Evolutionary conservation across 2,888 invertebrate species (phyloP).

Genomic region (Epistrophella euchroma): DNA sequence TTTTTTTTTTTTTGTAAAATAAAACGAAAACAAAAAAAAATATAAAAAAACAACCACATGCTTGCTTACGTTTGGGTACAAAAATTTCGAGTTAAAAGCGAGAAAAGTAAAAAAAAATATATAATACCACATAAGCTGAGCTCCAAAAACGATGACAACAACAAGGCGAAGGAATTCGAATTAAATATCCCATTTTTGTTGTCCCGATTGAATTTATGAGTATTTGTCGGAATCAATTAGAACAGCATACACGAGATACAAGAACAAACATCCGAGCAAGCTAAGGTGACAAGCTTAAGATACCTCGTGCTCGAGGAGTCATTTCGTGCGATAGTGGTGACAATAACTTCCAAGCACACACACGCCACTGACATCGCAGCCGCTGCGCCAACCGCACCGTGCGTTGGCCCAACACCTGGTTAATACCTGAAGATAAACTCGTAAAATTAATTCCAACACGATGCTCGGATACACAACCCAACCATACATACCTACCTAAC

Average conservation of each 20-base stretch:
- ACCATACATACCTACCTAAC: neutral
- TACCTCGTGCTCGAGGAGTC: conserved; percentile 42
- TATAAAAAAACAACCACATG: neutral
- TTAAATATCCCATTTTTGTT: conserved; percentile 70
- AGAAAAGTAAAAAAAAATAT: neutral
- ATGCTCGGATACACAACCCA: conserved; percentile 20
- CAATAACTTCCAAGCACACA: conserved; percentile 59
- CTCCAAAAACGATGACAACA: conserved; percentile 60
- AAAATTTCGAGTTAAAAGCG: conserved; percentile 26
- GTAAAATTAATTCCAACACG: conserved; percentile 73
- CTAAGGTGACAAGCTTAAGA: conserved; percentile 45
- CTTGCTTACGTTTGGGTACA: conserved; percentile 54
- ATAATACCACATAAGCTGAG: conserved; percentile 12
- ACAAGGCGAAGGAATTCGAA: conserved; percentile 67
- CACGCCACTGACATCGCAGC: conserved; percentile 9
- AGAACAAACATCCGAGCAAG: conserved; percentile 42
- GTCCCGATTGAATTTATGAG: conserved; percentile 72
- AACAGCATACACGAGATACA: conserved; percentile 55
- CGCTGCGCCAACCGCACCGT: neutral
- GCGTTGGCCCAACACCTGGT: conserved; percentile 54
- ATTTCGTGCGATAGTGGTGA: conserved; percentile 56
- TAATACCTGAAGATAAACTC: conserved; percentile 68
- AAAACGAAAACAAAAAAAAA: neutral
- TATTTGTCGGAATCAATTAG: conserved; percentile 72
- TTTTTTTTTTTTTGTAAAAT: too few relatives aligned